A percentile compares a stretch with the other conserved stretches of the same genome.
Conservation (phyloP, 2,113 vertebrate species). For the Arvicanthis niloticus region DNA sequence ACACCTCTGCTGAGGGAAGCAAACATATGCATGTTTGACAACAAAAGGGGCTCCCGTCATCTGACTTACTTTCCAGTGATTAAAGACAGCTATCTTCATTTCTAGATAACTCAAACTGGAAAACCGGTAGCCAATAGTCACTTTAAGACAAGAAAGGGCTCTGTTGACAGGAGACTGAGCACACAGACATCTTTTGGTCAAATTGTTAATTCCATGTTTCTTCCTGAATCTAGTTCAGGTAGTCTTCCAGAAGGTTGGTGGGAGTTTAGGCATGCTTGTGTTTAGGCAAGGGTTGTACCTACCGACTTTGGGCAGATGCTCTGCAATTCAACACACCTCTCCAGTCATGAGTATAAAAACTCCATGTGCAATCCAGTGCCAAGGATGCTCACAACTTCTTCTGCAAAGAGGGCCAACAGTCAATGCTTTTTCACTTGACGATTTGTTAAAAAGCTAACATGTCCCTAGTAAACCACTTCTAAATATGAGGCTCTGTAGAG, state of each 20-base stretch:
- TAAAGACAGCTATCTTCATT: background rate
- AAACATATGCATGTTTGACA: no score
- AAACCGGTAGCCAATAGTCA: background rate
- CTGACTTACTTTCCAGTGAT: fast-evolving
- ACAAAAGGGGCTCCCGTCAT: background rate
- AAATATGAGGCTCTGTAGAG: background rate
- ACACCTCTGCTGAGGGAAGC: background rate
- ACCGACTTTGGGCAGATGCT: background rate
- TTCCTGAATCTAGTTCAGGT: background rate
- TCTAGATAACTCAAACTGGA: background rate
- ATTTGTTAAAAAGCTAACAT: background rate
- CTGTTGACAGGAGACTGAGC: background rate
- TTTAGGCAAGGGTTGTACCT: background rate
- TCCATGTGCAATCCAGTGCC: background rate
- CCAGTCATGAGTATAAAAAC: background rate
- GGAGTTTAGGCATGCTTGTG: background rate
- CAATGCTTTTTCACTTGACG: background rate
- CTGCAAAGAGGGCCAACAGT: background rate
- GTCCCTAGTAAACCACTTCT: background rate
- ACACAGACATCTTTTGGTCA: background rate
- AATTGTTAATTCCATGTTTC: background rate
- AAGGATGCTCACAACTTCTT: background rate
- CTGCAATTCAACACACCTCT: background rate
- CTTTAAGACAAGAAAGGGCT: background rate
- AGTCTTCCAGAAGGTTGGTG: background rate